phyloP scores from a whole-genome alignment of 1,140 invertebrate species.

The Hyles vespertilio region DNA sequence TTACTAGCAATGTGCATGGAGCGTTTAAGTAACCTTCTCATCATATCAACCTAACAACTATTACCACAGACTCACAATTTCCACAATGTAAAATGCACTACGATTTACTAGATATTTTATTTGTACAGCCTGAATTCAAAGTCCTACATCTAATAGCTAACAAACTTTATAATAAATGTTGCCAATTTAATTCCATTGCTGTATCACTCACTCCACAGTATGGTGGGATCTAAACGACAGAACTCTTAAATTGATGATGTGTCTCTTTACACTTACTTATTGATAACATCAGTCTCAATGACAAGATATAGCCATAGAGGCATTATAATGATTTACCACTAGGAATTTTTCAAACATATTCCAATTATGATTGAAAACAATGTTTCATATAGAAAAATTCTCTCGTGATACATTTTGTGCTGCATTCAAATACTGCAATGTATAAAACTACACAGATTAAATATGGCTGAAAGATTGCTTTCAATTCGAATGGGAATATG shows the following conservation, averaged over 20 bases:
- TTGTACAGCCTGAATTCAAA: slow-evolving; percentile 71
- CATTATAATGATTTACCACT: slow-evolving; percentile 35
- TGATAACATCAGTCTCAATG: slow-evolving; percentile 57
- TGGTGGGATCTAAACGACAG: slow-evolving; percentile 16
- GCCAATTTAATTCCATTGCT: slow-evolving; percentile 34
- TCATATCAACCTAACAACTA: slow-evolving; percentile 60
- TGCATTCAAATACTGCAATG: slow-evolving; percentile 22
- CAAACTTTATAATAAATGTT: slow-evolving; percentile 58
- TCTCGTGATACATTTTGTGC: slow-evolving; percentile 36
- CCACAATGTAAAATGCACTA: slow-evolving; percentile 70
- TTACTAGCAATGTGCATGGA: slow-evolving; percentile 36
- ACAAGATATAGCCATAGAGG: slow-evolving; percentile 42
- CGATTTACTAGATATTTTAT: slow-evolving; percentile 67
- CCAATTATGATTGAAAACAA: slow-evolving; percentile 32
- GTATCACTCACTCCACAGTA: slow-evolving; percentile 21
- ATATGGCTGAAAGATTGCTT: slow-evolving; percentile 19
- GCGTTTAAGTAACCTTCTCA: slow-evolving; percentile 48
- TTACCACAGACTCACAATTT: slow-evolving; percentile 60
- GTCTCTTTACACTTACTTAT: slow-evolving; percentile 41
- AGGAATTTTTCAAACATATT: slow-evolving; percentile 38
- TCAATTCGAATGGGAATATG: slow-evolving; percentile 24
- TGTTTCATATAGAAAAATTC: slow-evolving; percentile 29
- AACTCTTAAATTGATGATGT: not conserved
- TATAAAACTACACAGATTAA: slow-evolving; percentile 22
- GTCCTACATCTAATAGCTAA: slow-evolving; percentile 69